Percentiles rank a stretch among this genome's conserved stretches.
phyloP scores from a whole-genome alignment of 2,888 invertebrate genomes.

The Sinohyriopsis cumingii region DNA sequence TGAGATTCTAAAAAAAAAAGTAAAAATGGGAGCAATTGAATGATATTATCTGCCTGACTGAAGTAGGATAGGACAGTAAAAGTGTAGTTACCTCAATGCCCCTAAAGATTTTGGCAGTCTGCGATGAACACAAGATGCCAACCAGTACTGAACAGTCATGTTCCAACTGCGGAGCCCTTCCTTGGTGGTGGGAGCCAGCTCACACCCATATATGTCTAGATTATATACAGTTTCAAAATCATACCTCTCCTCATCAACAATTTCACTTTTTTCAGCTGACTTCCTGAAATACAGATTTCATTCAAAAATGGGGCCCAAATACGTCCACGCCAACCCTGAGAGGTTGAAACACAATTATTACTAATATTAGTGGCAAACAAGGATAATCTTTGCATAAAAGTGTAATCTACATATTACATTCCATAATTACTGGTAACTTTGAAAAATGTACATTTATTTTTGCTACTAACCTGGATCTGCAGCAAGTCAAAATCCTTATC shows the following conservation, averaged over 20 bases:
- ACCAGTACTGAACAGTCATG: constrained; percentile 96
- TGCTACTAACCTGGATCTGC: too few relatives aligned
- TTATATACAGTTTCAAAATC: constrained; percentile 78
- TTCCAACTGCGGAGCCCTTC: constrained; percentile 96
- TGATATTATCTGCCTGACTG: too few relatives aligned
- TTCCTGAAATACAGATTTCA: constrained; percentile 8
- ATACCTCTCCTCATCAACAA: constrained; percentile 51
- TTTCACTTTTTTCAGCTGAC: neutral
- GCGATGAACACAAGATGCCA: constrained; percentile 91
- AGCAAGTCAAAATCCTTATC: too few relatives aligned
- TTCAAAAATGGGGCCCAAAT: neutral
- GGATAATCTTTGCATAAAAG: too few relatives aligned
- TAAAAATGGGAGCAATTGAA: too few relatives aligned
- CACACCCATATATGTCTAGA: constrained; percentile 87
- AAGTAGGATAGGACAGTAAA: too few relatives aligned
- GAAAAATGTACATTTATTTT: too few relatives aligned
- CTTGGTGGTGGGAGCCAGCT: constrained; percentile 86
- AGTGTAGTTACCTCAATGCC: constrained; percentile 27
- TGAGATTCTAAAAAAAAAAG: too few relatives aligned
- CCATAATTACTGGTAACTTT: too few relatives aligned
- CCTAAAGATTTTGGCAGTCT: constrained; percentile 78
- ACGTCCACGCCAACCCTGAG: neutral
- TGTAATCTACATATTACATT: too few relatives aligned
- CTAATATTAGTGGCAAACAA: too few relatives aligned
- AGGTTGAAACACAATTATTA: too few relatives aligned